Evolutionary conservation across 2,797 vertebrate species (phyloP).

Genomic region (Lithobates sylvaticus): DNA sequence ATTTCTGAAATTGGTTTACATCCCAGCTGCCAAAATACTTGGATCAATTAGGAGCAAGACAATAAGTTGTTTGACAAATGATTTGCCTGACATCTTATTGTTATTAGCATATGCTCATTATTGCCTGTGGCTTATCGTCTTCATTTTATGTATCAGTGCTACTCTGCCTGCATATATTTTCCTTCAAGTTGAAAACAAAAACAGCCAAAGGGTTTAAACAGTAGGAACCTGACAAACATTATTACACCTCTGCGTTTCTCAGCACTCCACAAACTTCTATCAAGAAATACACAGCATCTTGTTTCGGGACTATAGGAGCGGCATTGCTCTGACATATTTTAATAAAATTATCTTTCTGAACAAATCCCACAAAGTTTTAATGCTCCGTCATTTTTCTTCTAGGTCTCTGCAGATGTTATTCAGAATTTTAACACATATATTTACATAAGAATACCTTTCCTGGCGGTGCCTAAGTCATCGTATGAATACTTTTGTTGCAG

Average conservation of each 20-base stretch:
- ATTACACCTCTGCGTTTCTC: conserved; percentile 41
- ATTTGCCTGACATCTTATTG: conserved; percentile 8
- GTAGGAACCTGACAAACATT: conserved; percentile 39
- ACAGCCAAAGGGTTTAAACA: conserved; percentile 38
- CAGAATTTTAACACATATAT: conserved; percentile 74
- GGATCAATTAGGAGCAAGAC: conserved; percentile 25
- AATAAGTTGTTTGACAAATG: conserved; percentile 29
- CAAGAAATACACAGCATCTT: conserved; percentile 34
- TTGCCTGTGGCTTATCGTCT: conserved; percentile 30
- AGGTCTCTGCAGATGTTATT: conserved; percentile 69
- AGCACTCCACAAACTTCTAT: conserved; percentile 34
- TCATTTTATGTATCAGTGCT: conserved; percentile 13
- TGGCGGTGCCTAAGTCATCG: conserved; percentile 64
- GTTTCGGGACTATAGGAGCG: not conserved
- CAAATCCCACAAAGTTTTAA: conserved; percentile 67
- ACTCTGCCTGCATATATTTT: conserved; percentile 5
- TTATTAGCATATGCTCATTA: conserved; percentile 50
- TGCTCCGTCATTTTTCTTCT: conserved; percentile 68
- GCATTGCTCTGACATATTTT: conserved; percentile 63
- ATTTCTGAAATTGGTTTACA: not conserved
- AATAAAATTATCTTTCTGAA: conserved; percentile 70
- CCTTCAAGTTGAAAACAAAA: conserved; percentile 47
- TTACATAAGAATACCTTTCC: conserved; percentile 75
- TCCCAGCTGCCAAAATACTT: conserved; percentile 5
- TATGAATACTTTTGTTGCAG: conserved; percentile 68